Evolutionary conservation across 2,888 invertebrate genomes (phyloP), one percentile per base, ranked within the genome.

Genomic region (Hyposoter didymator): DNA sequence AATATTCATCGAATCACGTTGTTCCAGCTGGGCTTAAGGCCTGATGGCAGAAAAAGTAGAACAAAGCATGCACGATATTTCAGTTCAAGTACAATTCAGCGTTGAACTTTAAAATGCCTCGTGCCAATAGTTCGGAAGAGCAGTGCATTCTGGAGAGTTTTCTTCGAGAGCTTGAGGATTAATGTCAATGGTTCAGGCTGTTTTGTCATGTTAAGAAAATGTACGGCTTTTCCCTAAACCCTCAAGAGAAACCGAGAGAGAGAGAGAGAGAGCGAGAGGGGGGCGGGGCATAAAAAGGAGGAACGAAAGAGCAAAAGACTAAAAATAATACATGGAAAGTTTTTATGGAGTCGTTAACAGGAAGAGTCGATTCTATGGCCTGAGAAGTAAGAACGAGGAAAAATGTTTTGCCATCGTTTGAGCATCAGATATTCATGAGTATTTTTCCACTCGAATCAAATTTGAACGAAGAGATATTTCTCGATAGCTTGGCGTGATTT

Each of bases 381-480:
- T 43, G 22, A 22, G 35, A 32, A 39, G 6, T 55, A 47, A 64
- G 55, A 45, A 81, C 49, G 28, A 55, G 45, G 67, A 70, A 62
- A 39, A 12, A 72, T 19, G 6, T 32, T 28, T 43, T 52, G 64
- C 19, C 67, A 78, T 73, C 49, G 75, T 84, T 81, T 59, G 12
- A 59, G n/a, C 67, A 62, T 81, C 73, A 78, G 78, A 76, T 84
- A 84, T 84, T 78, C 81, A 84, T 84, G 62, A 81, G 76, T 17
- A 66, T 80, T 49, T 6, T n/a, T 45, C 67, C 66, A n/a, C 72
- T 49, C 67, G 81, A 62, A 78, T 81, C 67, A 81, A 32, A 81
- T 81, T 78, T 73, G 47, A 69, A 62, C 22, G 81, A 43, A 49
- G 75, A 12, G n/a, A 45, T 28, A 35, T 22, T n/a, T 59, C 32